Conservation (phyloP, 2,113 vertebrate genomes). For the Haemorhous mexicanus region DNA sequence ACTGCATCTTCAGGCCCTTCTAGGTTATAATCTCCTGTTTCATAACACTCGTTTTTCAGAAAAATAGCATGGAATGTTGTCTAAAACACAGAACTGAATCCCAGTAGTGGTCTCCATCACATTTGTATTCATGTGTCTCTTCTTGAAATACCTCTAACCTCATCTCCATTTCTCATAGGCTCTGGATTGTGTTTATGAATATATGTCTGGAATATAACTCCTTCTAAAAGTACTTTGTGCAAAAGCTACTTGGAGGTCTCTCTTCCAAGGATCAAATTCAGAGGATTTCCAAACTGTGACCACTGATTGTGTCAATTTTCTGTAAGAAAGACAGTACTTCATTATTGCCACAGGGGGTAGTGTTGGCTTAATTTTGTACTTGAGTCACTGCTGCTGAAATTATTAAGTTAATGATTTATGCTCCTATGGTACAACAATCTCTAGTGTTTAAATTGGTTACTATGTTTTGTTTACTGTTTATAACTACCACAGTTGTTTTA, state of each 20-base stretch:
- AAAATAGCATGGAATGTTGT: background rate
- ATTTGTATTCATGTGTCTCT: background rate
- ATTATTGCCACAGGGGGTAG: conserved; percentile 81
- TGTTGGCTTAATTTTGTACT: conserved; percentile 78
- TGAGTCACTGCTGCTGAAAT: conserved; percentile 70
- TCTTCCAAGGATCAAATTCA: background rate
- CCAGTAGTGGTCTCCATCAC: background rate
- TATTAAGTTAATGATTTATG: conserved; percentile 80
- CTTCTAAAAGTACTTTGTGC: background rate
- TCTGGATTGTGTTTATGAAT: background rate
- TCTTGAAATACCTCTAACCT: background rate
- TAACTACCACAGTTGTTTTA: conserved; percentile 71
- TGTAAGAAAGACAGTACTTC: conserved; percentile 68
- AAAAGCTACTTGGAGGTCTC: background rate
- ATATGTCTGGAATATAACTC: background rate
- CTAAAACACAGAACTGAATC: background rate
- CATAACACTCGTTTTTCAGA: background rate
- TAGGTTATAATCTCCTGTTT: background rate
- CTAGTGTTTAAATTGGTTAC: conserved; percentile 74
- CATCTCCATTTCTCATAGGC: background rate
- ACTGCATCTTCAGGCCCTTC: background rate
- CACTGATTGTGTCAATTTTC: conserved; percentile 17
- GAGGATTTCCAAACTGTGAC: conserved; percentile 18
- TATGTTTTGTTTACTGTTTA: conserved; percentile 82
- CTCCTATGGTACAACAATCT: conserved; percentile 67